These are phyloP conservation scores for Nasua narica DNA, from an alignment of 2,797 vertebrate genomes.

Conservation along the genomic window DNA sequence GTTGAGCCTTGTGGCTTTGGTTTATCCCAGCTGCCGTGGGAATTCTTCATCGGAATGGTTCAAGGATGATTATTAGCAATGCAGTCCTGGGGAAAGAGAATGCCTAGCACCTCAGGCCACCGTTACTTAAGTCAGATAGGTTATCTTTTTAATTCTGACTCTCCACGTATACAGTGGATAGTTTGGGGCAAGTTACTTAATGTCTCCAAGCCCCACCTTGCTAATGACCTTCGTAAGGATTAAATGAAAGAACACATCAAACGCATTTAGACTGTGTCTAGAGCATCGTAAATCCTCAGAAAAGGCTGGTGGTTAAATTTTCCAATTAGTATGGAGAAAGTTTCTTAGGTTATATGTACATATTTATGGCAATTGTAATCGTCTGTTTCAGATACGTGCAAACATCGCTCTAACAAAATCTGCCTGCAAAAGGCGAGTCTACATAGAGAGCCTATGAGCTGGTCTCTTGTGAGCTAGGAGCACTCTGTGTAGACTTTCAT, in stretches of 20 bases:
- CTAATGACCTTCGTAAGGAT: background rate
- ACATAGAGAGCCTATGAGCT: background rate
- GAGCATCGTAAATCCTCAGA: background rate
- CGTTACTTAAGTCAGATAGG: background rate
- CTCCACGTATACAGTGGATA: background rate
- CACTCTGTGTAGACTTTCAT: background rate
- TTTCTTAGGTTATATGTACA: conserved; percentile 3
- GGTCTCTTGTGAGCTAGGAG: background rate
- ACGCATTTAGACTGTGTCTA: background rate
- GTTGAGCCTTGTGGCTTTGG: background rate
- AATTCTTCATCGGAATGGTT: conserved; percentile 8
- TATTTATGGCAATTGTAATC: background rate
- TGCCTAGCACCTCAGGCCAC: background rate
- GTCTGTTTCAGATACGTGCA: background rate
- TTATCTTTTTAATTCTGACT: background rate
- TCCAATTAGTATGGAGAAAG: background rate
- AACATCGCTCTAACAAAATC: background rate
- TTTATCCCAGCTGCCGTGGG: background rate
- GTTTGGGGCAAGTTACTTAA: background rate
- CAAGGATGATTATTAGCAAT: background rate
- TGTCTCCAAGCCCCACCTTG: background rate
- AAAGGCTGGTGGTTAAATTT: conserved; percentile 8
- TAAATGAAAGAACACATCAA: background rate
- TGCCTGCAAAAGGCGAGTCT: background rate
- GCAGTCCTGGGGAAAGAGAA: background rate